These are phyloP conservation scores for Drosophila prosaltans DNA, from an alignment of 1,140 invertebrate species.

Conservation along the genomic window DNA sequence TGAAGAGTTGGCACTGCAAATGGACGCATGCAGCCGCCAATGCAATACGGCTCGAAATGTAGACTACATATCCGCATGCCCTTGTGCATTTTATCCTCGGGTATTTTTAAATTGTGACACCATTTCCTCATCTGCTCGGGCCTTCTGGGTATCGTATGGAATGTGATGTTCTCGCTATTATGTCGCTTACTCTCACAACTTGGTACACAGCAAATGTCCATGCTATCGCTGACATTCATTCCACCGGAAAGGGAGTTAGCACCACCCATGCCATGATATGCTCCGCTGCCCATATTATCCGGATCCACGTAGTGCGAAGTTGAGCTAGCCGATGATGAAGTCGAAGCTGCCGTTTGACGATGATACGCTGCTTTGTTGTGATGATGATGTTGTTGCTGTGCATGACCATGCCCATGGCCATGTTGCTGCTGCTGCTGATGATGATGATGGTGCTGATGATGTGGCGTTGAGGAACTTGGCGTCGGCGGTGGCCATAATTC, in stretches of 20 bases:
- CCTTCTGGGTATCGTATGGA: constrained; percentile 76
- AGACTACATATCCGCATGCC: constrained; percentile 75
- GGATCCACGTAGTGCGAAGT: constrained; percentile 66
- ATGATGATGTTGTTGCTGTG: constrained; percentile 38
- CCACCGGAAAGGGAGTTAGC: constrained; percentile 28
- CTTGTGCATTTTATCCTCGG: constrained; percentile 74
- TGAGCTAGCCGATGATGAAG: constrained; percentile 69
- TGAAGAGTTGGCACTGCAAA: constrained; percentile 76
- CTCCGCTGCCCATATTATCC: constrained; percentile 38
- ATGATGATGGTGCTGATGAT: constrained; percentile 16
- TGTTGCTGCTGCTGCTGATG: constrained; percentile 29
- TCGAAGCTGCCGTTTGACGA: constrained; percentile 64
- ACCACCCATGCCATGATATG: constrained; percentile 49
- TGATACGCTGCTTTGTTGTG: constrained; percentile 56
- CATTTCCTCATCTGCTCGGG: constrained; percentile 77
- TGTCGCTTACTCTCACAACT: constrained; percentile 75
- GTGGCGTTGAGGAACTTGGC: constrained; percentile 29
- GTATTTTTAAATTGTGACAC: constrained; percentile 77
- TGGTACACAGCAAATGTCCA: constrained; percentile 75
- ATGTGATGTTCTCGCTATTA: constrained; percentile 75
- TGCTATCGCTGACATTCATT: constrained; percentile 62
- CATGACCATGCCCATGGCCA: constrained; percentile 32
- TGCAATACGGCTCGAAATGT: constrained; percentile 78
- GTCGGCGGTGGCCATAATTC: constrained; percentile 73
- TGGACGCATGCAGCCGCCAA: constrained; percentile 80